These are phyloP conservation scores for Andrena flavipes DNA, from an alignment of 2,888 invertebrate genomes.

Conservation along the genomic window DNA sequence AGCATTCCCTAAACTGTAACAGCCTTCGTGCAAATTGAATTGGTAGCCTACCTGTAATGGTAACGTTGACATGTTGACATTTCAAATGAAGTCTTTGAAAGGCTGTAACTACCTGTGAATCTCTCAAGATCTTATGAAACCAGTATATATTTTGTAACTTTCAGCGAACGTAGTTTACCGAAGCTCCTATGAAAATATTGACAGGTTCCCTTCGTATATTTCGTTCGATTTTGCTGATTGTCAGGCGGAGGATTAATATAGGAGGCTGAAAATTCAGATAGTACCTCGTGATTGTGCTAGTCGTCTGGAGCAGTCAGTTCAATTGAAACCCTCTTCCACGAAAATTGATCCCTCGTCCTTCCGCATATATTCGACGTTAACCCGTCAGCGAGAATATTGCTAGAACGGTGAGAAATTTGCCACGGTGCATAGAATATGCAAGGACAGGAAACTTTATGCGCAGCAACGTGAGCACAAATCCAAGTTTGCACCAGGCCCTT, in stretches of 20 bases:
- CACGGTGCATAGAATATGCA: slow-evolving; percentile 55
- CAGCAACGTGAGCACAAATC: slow-evolving; percentile 76
- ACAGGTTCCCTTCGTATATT: background rate
- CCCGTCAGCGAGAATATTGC: slow-evolving; percentile 69
- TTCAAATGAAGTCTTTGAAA: no score
- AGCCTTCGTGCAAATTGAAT: no score
- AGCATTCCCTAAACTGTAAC: no score
- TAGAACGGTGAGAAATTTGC: slow-evolving; percentile 70
- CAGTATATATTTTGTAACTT: no score
- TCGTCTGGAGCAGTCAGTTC: slow-evolving; percentile 2
- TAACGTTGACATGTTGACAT: no score
- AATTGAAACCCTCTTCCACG: slow-evolving; percentile 25
- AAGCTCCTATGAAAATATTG: background rate
- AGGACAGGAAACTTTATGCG: slow-evolving; percentile 73
- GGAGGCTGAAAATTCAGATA: background rate
- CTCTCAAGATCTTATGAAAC: no score
- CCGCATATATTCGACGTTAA: slow-evolving; percentile 65
- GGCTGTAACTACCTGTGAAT: no score
- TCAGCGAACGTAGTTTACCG: no score
- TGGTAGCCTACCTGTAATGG: no score
- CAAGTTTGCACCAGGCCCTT: slow-evolving; percentile 72
- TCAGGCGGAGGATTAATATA: background rate
- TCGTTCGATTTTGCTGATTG: background rate
- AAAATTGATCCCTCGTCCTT: slow-evolving; percentile 37
- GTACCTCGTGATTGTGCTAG: background rate